Percentiles rank a stretch among this genome's conserved stretches.
These are phyloP conservation scores for Andrena bucephala DNA, from an alignment of 2,888 invertebrate genomes.

Conservation along the genomic window DNA sequence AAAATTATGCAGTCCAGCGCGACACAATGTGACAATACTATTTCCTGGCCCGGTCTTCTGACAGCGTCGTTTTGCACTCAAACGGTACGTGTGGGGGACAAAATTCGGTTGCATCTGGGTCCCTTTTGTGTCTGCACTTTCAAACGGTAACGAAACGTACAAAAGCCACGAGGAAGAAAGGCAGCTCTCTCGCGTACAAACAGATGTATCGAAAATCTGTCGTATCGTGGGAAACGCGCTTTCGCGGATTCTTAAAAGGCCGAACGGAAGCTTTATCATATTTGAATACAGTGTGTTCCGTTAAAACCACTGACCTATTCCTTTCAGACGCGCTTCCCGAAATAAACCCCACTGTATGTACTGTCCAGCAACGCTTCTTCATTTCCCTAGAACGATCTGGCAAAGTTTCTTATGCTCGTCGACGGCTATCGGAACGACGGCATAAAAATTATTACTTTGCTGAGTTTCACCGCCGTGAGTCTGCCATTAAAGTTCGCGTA, in stretches of 20 bases:
- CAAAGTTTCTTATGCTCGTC: background rate
- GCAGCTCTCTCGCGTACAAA: background rate
- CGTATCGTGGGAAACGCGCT: background rate
- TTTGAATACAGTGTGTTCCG: background rate
- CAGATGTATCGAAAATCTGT: conserved; percentile 26
- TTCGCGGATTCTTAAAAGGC: background rate
- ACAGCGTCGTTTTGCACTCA: too few relatives aligned
- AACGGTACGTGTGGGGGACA: too few relatives aligned
- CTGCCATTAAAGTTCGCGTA: background rate
- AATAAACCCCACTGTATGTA: background rate
- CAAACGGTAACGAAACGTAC: background rate
- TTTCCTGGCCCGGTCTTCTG: too few relatives aligned
- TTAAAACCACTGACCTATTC: conserved; percentile 4
- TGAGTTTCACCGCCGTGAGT: too few relatives aligned
- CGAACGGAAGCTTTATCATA: background rate
- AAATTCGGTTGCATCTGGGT: background rate
- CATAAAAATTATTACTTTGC: background rate
- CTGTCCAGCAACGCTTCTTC: background rate
- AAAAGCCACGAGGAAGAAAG: conserved; percentile 1
- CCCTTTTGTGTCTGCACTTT: background rate
- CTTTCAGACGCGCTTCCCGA: background rate
- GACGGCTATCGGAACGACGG: too few relatives aligned
- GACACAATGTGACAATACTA: too few relatives aligned
- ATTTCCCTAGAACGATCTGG: background rate
- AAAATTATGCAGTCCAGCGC: too few relatives aligned